Conservation (phyloP, 1,140 invertebrate species). For the Berghia stephanieae region DNA sequence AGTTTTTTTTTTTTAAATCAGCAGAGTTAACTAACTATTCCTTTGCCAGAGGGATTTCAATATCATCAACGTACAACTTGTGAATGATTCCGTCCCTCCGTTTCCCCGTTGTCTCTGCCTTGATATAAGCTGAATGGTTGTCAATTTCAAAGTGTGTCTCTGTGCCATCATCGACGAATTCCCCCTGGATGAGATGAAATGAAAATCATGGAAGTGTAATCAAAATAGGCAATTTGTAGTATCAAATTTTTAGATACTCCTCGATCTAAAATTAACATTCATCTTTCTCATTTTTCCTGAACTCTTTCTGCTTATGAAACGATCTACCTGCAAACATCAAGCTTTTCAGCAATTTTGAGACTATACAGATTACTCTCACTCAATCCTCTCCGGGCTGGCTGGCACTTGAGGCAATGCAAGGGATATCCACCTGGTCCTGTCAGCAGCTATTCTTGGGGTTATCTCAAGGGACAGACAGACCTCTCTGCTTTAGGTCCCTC, state of each 20-base stretch:
- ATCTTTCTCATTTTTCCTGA: conserved; percentile 77
- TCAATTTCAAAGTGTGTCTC: conserved; percentile 79
- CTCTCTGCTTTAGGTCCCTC: no score
- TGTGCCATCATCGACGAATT: conserved; percentile 84
- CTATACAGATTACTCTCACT: no score
- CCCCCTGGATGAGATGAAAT: conserved; percentile 70
- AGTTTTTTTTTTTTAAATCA: no score
- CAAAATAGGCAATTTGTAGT: background rate
- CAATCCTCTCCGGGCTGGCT: no score
- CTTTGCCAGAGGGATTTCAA: conserved; percentile 49
- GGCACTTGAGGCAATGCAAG: no score
- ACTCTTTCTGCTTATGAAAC: no score
- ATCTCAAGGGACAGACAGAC: no score
- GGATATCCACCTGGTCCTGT: no score
- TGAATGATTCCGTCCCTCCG: conserved; percentile 64
- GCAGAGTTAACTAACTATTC: no score
- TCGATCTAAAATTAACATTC: conserved; percentile 67
- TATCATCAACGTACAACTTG: conserved; percentile 62
- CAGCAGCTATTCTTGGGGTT: no score
- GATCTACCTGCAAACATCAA: no score
- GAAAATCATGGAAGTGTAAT: background rate
- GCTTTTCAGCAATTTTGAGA: no score
- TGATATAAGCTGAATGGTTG: conserved; percentile 68
- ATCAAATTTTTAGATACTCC: background rate
- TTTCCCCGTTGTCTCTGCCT: conserved; percentile 70